Base-by-base conservation (phyloP, 1,140 invertebrate genomes). In the Contarinia nasturtii region DNA sequence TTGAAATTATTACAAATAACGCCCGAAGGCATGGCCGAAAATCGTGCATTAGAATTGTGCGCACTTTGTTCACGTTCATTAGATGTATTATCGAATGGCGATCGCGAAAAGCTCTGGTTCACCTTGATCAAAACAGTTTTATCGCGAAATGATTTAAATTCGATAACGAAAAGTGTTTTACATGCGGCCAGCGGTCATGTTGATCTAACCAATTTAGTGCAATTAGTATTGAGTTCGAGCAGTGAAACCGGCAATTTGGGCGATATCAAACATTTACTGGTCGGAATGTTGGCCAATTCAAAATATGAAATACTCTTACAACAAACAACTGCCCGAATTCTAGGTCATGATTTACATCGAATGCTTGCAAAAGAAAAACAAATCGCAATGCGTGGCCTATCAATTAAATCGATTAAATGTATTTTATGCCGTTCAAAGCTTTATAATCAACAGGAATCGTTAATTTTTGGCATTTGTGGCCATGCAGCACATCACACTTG, bases 151-250 rank as follows among this genome's bases (percentile, higher is more conserved):
- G 50, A 63, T 53, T 22, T 60, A 7, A 58, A 57, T 41, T 51
- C 53, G 10, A 54, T 63, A 2, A 61, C 68, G 15, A 61, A 66
- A 49, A 56, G 63, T 18, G 54, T 70, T 50, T 52, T 71, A 20
- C 67, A 71, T 52, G 61, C 65, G 20, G 67, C 69, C 11, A 68
- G 67, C n/a, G 67, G 64, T n/a, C 67, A 70, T 54, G 67, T 71
- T 1, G 65, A 67, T 47, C 57, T 69, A 18, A 54, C 66, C 11
- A 68, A 69, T 51, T 53, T 71, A 14, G 56, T 71, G 14, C 65
- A 69, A 49, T 51, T 70, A 4, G 64, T 71, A 7, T 60, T 64
- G 57, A 61, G 54, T 12, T 41, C 44, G 2, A 54, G 52, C 37
- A 59, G 58, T 43, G 53, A 59, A 14, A 64, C 65, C 1, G 65